Evolutionary conservation across 2,797 vertebrate species (phyloP).

Genomic region (Mus caroli): DNA sequence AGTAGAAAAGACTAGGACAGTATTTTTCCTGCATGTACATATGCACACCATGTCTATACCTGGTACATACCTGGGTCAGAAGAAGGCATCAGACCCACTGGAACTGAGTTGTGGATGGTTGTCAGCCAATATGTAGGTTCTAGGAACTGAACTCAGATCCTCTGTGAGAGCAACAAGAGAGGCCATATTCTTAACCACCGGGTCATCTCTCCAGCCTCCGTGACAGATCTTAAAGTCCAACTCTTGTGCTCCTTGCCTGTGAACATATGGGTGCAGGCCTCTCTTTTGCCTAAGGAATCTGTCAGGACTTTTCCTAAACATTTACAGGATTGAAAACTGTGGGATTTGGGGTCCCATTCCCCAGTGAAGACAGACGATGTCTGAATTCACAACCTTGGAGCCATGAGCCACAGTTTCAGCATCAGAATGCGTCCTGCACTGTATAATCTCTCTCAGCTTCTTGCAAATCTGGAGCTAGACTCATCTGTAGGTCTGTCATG

Average conservation of each 20-base stretch:
- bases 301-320: not conserved
- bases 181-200: too few relatives aligned
- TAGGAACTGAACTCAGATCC: not conserved
- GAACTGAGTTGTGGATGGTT: not conserved
- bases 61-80: too few relatives aligned
- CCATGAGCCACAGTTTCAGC: constrained; percentile 53
- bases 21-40: not conserved
- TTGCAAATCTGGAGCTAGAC: constrained; percentile 47
- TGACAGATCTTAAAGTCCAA: constrained; percentile 35
- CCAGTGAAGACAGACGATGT: not conserved
- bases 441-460: constrained; percentile 67
- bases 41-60: not conserved
- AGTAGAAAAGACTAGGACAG: not conserved
- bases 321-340: not conserved
- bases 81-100: not conserved
- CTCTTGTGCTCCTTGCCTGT: not conserved
- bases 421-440: constrained; percentile 47
- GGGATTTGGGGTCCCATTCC: not conserved
- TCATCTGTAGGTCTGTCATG: constrained; percentile 68
- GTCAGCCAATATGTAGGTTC: not conserved
- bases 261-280: not conserved
- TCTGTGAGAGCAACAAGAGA: not conserved
- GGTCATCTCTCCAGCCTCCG: not conserved
- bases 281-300: not conserved
- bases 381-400: not conserved